A percentile compares a stretch with the other conserved stretches of the same genome.
phyloP scores from a whole-genome alignment of 2,888 invertebrate species.

The Trissolcus brochymenae region DNA sequence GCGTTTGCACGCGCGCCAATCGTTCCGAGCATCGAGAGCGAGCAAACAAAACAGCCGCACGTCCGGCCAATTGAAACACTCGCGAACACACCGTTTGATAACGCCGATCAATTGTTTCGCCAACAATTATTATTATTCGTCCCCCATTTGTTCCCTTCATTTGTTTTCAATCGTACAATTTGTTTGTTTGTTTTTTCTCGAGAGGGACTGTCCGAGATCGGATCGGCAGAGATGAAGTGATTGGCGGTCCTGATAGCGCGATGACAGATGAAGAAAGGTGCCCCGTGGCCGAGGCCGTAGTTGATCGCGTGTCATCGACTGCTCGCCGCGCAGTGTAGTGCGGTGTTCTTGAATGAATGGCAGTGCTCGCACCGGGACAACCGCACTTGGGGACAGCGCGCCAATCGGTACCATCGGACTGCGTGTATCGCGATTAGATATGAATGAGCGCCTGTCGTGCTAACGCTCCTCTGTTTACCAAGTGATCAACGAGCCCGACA shows the following conservation, averaged over 20 bases:
- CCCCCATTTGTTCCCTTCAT: too few species aligned
- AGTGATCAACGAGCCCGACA: conserved; percentile 19
- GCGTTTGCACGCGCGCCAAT: conserved; percentile 54
- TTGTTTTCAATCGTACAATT: too few species aligned
- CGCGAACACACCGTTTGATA: background rate
- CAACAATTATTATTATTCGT: too few species aligned
- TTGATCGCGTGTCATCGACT: conserved; percentile 15
- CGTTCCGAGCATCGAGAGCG: conserved; percentile 27
- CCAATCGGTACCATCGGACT: conserved; percentile 16
- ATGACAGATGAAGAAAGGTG: conserved; percentile 45
- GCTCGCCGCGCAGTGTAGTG: conserved; percentile 32
- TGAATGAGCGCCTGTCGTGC: conserved; percentile 31
- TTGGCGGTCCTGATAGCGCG: background rate
- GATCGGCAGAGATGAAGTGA: background rate
- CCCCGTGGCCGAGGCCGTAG: conserved; percentile 19
- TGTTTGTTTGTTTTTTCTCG: too few species aligned
- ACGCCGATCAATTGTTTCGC: too few species aligned
- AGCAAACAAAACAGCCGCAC: conserved; percentile 15
- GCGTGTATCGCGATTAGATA: conserved; percentile 29
- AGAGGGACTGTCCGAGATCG: background rate
- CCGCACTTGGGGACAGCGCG: conserved; percentile 8
- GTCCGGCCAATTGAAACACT: conserved; percentile 4
- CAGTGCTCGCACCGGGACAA: conserved; percentile 15
- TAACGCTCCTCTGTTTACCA: conserved; percentile 18
- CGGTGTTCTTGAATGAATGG: conserved; percentile 36